Base-by-base conservation (phyloP, 2,113 vertebrate species). In the Pithys albifrons region DNA sequence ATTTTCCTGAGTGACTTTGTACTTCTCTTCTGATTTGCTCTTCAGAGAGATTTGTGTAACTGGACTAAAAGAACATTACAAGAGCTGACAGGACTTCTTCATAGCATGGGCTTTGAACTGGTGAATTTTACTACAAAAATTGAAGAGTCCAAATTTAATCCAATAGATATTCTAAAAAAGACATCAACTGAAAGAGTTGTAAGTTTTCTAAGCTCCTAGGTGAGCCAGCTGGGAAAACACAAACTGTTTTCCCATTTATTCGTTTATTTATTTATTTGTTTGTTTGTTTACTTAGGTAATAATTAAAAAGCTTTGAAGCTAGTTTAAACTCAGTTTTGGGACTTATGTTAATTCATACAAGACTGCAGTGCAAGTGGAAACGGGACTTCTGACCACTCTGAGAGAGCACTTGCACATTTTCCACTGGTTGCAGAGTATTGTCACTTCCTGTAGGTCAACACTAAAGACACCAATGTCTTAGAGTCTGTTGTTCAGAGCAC, bases 1-100 rank as follows among this genome's bases (percentile, higher is more conserved):
- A 62, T 64, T 73, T 92, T 73, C 43, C 24, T 64, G 48, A 64
- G 22, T 39, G 1, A 45, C 29, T n/a, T 46, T 85, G 14, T 65
- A 83, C 85, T 86, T 95, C 33, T 92, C 24, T 95, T 93, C 77
- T 51, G 52, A 82, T 86, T 90, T 93, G 65, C 54, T 66, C 35
- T 80, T 96, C n/a, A 76, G 33, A 93, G 45, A 33, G 7, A 80
- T 52, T 76, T 28, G 2, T 74, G 24, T 39, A 81, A 55, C 29
- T 91, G 75, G 20, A 57, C 19, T 17, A 9, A 95, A 89, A 66
- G 62, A 94, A 29, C 7, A 37, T 93, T 85, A 75, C 2, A 17
- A 76, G 75, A 93, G 13, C 52, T 94, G 37, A 27, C 15, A 94
- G 54, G 54, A 61, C 7, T 94, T 84, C 72, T 78, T 91, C 73